phyloP scores from a whole-genome alignment of 2,888 invertebrate genomes.

The Acanthosepion lycidas region DNA sequence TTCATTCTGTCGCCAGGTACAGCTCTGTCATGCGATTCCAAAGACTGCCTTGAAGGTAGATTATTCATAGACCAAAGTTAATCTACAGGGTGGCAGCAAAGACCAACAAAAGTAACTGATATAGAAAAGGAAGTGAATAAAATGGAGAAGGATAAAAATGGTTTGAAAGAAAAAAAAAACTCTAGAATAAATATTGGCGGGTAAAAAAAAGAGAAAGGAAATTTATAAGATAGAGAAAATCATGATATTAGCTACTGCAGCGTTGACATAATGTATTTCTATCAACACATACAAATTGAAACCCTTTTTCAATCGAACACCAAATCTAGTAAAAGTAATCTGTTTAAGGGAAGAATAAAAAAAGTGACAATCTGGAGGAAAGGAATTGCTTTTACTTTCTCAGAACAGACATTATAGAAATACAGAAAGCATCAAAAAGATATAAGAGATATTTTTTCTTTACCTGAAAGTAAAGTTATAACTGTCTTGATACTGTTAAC shows the following conservation, averaged over 20 bases:
- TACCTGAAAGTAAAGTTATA: not conserved
- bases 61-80: constrained; percentile 22
- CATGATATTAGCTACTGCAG: not conserved
- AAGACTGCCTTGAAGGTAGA: constrained; percentile 11
- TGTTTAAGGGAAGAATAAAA: not conserved
- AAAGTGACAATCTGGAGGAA: not conserved
- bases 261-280: constrained; percentile 12
- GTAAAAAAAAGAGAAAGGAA: not conserved
- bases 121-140: not conserved
- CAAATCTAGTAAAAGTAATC: constrained; percentile 21
- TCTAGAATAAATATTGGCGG: not conserved
- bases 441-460: not conserved
- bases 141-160: not conserved
- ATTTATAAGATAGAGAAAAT: not conserved
- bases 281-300: constrained; percentile 2
- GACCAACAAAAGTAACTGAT: not conserved
- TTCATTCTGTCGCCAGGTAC: not conserved
- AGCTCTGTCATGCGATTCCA: not conserved
- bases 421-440: not conserved
- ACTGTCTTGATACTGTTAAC: not conserved
- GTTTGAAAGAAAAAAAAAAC: not conserved
- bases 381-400: not conserved
- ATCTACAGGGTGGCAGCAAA: constrained; percentile 6
- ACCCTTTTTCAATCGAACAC: not conserved
- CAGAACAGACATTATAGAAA: not conserved